These are phyloP conservation scores for Microctonus hyperodae DNA, from an alignment of 2,888 invertebrate genomes.

Conservation along the genomic window DNA sequence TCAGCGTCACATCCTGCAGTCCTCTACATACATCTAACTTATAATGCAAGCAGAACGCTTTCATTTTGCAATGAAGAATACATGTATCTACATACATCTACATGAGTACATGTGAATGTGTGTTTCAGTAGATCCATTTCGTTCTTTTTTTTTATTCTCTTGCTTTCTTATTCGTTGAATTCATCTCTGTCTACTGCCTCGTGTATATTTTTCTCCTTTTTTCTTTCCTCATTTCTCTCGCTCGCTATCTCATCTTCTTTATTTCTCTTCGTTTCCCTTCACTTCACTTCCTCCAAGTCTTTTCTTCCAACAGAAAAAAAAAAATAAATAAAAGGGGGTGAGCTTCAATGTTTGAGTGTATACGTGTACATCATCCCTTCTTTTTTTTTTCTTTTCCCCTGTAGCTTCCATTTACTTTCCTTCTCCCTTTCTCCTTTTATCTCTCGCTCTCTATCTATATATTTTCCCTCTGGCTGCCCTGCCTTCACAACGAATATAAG, in stretches of 20 bases:
- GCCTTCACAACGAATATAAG: slow-evolving; percentile 13
- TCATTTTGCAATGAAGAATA: not conserved
- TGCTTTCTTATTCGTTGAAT: slow-evolving; percentile 29
- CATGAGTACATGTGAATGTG: no score
- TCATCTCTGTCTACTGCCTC: not conserved
- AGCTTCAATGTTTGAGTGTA: slow-evolving; percentile 14
- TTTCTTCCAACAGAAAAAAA: slow-evolving; percentile 1
- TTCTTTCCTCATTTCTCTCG: slow-evolving; percentile 52
- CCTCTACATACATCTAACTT: not conserved
- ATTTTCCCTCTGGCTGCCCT: not conserved
- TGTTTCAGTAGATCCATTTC: slow-evolving; percentile 17
- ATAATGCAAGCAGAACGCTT: not conserved
- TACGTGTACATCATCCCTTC: slow-evolving; percentile 33
- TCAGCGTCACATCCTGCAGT: not conserved
- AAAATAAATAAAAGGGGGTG: not conserved
- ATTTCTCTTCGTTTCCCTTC: slow-evolving; percentile 10
- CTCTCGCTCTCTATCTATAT: not conserved
- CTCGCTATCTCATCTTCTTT: slow-evolving; percentile 28
- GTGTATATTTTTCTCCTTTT: not conserved
- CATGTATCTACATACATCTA: not conserved
- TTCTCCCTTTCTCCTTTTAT: slow-evolving; percentile 39
- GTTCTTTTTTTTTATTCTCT: slow-evolving; percentile 36
- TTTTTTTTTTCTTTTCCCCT: slow-evolving; percentile 59
- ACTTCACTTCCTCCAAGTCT: slow-evolving; percentile 2
- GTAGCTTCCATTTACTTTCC: slow-evolving; percentile 59